Evolutionary conservation across 2,797 vertebrate genomes (phyloP).

Genomic region (Macropus fuliginosus): DNA sequence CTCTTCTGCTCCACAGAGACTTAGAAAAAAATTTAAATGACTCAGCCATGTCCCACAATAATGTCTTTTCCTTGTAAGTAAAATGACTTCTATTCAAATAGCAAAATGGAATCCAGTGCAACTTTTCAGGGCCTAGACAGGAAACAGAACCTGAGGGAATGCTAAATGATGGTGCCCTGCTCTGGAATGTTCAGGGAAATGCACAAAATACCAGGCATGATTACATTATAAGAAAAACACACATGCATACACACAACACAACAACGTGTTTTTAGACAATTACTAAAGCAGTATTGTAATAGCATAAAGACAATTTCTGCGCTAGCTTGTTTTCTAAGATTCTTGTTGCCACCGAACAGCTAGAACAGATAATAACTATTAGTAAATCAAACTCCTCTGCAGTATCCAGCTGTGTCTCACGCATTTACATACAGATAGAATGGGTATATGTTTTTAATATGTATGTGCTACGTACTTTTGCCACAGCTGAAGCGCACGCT

Average conservation of each 20-base stretch:
- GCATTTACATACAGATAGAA: slow-evolving; percentile 99
- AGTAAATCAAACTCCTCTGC: slow-evolving; percentile 98
- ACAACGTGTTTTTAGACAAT: slow-evolving; percentile 85
- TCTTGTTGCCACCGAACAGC: slow-evolving; percentile 89
- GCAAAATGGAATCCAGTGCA: background rate
- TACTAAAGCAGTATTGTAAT: slow-evolving; percentile 82
- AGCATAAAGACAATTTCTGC: slow-evolving; percentile 89
- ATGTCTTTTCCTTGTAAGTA: slow-evolving; percentile 51
- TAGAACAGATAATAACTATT: slow-evolving; percentile 99
- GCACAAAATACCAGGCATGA: slow-evolving; percentile 75
- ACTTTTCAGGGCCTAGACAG: slow-evolving; percentile 37
- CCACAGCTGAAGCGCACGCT: slow-evolving; percentile 85
- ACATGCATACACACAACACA: background rate
- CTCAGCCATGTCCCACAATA: background rate
- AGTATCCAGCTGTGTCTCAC: slow-evolving; percentile 97
- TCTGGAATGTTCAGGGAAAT: slow-evolving; percentile 60
- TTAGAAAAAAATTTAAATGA: background rate
- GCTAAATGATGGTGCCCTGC: slow-evolving; percentile 45
- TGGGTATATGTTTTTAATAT: slow-evolving; percentile 98
- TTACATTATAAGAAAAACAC: slow-evolving; percentile 74
- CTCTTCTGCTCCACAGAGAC: slow-evolving; percentile 26
- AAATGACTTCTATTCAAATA: slow-evolving; percentile 33
- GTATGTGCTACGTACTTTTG: slow-evolving; percentile 88
- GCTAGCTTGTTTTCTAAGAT: slow-evolving; percentile 86
- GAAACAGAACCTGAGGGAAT: slow-evolving; percentile 53